These are phyloP conservation scores for Drosophila kohkoa DNA, from an alignment of 1,140 invertebrate species.

Conservation along the genomic window DNA sequence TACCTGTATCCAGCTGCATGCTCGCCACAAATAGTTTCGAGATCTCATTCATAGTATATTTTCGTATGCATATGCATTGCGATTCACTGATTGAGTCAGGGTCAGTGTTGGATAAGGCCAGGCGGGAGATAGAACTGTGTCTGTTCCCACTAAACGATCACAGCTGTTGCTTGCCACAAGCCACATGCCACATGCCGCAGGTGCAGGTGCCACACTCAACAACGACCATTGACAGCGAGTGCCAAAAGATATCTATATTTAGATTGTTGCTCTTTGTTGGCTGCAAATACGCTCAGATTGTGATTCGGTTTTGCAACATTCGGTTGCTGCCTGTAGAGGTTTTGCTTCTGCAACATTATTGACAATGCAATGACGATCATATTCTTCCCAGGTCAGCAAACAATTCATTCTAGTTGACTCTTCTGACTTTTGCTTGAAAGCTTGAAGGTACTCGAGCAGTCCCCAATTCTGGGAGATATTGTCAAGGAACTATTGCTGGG, in stretches of 20 bases:
- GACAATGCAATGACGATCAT: background rate
- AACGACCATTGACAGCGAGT: too few relatives aligned
- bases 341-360: background rate
- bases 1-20: too few relatives aligned
- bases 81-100: background rate
- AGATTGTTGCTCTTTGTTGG: too few relatives aligned
- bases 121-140: background rate
- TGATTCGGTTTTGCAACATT: background rate
- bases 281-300: conserved; percentile 7
- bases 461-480: too few relatives aligned
- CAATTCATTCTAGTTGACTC: too few relatives aligned
- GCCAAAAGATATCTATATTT: too few relatives aligned
- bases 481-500: too few relatives aligned
- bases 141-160: background rate
- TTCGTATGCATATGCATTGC: conserved; percentile 8
- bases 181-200: background rate
- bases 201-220: background rate
- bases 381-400: too few relatives aligned
- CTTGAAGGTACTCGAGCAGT: too few relatives aligned
- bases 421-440: too few relatives aligned
- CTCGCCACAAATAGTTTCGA: background rate
- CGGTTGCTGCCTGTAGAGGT: background rate
- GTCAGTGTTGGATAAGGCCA: conserved; percentile 1
- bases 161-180: background rate
- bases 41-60: background rate